Evolutionary conservation across 2,797 vertebrate genomes (phyloP).

Genomic region (Avahi laniger): DNA sequence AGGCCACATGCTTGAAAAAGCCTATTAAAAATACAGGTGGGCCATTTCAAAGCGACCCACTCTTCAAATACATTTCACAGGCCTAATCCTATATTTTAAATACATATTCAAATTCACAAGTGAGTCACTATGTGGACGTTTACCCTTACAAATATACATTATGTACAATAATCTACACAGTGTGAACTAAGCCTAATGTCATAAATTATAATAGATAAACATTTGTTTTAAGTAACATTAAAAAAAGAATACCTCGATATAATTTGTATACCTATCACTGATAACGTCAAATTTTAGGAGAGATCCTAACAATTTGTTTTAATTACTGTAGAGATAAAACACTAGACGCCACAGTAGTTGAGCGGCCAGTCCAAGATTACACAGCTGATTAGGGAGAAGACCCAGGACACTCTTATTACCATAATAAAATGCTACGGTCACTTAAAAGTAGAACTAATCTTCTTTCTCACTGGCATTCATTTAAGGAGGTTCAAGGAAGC

Average conservation of each 20-base stretch:
- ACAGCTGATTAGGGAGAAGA: background rate
- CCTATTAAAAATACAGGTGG: background rate
- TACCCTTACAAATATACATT: background rate
- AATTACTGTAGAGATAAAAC: background rate
- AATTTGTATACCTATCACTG: background rate
- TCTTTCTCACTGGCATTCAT: background rate
- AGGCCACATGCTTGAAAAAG: background rate
- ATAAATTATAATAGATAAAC: background rate
- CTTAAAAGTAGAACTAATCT: background rate
- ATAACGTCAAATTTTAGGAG: background rate
- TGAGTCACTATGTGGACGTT: background rate
- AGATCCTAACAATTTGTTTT: background rate
- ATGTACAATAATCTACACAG: background rate
- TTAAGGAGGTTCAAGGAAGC: background rate
- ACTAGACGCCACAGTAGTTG: background rate
- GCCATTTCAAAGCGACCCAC: background rate
- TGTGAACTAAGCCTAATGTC: background rate
- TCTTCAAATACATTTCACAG: background rate
- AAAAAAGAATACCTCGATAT: background rate
- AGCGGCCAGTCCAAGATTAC: background rate
- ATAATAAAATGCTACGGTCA: background rate
- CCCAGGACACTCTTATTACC: background rate
- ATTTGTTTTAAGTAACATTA: constrained; percentile 14
- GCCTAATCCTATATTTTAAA: background rate
- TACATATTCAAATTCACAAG: background rate